These are phyloP conservation scores for Euwallacea similis DNA, from an alignment of 1,140 invertebrate genomes.

Conservation along the genomic window DNA sequence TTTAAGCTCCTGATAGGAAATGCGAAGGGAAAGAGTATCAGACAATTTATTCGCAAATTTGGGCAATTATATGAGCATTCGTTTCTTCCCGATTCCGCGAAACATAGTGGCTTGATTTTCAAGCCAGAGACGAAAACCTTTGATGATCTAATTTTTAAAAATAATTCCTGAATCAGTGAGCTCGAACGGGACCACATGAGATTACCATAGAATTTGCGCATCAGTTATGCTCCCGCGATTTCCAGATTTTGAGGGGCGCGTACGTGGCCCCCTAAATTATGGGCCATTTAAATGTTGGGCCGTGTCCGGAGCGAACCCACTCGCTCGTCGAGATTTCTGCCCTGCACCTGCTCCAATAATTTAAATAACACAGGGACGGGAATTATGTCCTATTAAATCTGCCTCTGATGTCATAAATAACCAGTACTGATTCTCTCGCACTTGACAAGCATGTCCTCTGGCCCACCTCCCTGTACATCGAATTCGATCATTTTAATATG, in stretches of 20 bases:
- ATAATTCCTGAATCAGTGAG: background rate
- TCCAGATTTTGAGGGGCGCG: background rate
- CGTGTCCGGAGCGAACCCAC: constrained; percentile 19
- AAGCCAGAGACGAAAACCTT: too few species aligned
- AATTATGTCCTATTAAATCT: constrained; percentile 31
- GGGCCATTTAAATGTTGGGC: constrained; percentile 26
- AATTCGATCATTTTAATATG: background rate
- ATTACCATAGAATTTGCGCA: background rate
- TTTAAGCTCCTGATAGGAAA: too few species aligned
- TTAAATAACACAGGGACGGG: constrained; percentile 28
- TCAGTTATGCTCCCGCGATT: background rate
- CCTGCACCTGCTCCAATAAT: constrained; percentile 30
- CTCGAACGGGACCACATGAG: background rate
- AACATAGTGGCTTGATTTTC: background rate
- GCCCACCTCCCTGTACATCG: background rate
- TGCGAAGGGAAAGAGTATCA: background rate
- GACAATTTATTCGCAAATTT: background rate
- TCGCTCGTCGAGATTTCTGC: constrained; percentile 21
- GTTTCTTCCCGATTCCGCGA: background rate
- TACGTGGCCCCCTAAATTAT: constrained; percentile 20
- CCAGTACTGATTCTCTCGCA: background rate
- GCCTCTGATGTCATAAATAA: constrained; percentile 22
- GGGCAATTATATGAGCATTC: background rate
- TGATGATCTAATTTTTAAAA: background rate
- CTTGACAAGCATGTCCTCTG: background rate